phyloP scores from a whole-genome alignment of 2,797 vertebrate genomes.

The Tympanoctomys barrerae region DNA sequence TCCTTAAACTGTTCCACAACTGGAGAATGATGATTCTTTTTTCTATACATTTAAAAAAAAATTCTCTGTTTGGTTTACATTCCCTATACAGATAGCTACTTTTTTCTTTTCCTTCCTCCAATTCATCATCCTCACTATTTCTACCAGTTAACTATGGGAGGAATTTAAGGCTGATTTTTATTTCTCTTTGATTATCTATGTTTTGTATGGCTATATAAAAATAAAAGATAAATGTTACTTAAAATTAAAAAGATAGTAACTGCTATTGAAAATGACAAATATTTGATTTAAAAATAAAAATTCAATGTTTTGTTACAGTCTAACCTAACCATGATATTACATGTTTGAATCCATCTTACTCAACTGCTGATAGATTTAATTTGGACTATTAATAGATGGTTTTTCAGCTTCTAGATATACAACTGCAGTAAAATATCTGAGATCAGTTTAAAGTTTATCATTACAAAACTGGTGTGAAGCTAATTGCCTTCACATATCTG shows the following conservation, averaged over 20 bases:
- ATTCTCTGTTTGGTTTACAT: conserved; percentile 8
- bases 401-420: neutral
- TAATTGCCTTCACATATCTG: conserved; percentile 5
- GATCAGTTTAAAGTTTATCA: neutral
- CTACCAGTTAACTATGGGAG: conserved; percentile 23
- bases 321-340: conserved; percentile 11
- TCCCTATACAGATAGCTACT: neutral
- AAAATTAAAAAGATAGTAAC: conserved; percentile 45
- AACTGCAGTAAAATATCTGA: conserved; percentile 4
- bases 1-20: conserved; percentile 51
- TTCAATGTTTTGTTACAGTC: conserved; percentile 30
- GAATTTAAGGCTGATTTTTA: conserved; percentile 26
- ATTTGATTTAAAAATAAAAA: neutral
- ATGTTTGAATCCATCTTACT: conserved; percentile 11
- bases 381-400: conserved; percentile 44
- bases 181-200: conserved; percentile 16
- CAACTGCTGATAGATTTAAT: conserved; percentile 47
- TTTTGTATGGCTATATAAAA: conserved; percentile 38
- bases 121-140: neutral
- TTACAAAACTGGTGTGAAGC: conserved; percentile 1
- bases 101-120: conserved; percentile 41
- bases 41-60: neutral
- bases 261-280: conserved; percentile 40
- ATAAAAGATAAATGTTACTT: conserved; percentile 32
- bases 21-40: conserved; percentile 42